Base-by-base conservation (phyloP, 2,797 vertebrate species). In the Sternotherus odoratus region DNA sequence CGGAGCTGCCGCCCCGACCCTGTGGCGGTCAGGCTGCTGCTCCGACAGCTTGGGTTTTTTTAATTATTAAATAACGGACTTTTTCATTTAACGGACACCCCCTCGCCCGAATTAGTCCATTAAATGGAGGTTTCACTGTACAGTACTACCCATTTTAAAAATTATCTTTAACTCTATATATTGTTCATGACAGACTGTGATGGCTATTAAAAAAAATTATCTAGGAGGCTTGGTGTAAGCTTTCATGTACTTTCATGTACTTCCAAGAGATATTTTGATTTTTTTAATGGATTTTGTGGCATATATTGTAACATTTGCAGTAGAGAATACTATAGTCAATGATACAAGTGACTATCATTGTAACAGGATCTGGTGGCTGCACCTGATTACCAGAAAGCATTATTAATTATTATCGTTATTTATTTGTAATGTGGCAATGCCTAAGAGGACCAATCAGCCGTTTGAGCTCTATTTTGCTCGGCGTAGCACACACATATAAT, bases 321-420 rank as follows among this genome's bases (percentile, higher is more conserved):
- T 69, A 77, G 49, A 88, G 85, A 78, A 3, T 60, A 11, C 33
- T 57, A 30, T 33, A 87, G 33, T 3, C 72, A 91, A 90, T 30
- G 28, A 66, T 85, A 91, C 26, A 69, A 90, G 91, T 54, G 48
- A 79, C 79, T 74, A 26, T 24, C 77, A 60, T 48, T 81, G 24
- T 83, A 91, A 30, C 33, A 79, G 72, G 36, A 26, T 50, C 88
- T 86, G 50, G 51, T 26, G 79, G 91, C 21, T 33, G 56, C 48
- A 74, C n/a, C 84, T 82, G 43, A 16, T 90, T 91, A 90, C 88
- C 79, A 86, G 66, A 33, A 88, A 91, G 26, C 12, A 92, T 92
- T 87, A 66, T 16, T 74, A 54, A 57, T 79, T 9, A 92, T 16
- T 66, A 66, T 66, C n/a, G n/a, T n/a, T 79, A 54, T 16, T 30